phyloP scores from a whole-genome alignment of 2,888 invertebrate genomes.

The Sarcophaga caerulescens region DNA sequence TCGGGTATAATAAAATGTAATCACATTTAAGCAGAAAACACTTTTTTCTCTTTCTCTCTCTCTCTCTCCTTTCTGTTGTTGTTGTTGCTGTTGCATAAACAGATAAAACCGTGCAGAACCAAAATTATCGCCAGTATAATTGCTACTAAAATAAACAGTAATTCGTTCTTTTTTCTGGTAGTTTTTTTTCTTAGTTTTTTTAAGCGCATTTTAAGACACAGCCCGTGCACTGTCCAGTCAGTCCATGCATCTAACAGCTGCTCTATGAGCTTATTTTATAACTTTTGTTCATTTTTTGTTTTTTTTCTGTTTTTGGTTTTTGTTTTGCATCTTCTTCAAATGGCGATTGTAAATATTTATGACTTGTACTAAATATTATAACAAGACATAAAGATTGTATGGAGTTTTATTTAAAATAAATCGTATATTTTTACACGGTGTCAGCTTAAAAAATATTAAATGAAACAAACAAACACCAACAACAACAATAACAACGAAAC shows the following conservation, averaged over 20 bases:
- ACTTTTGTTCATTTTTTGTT: conserved; percentile 4
- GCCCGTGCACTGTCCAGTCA: too few species aligned
- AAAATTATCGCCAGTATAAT: not conserved
- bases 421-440: not conserved
- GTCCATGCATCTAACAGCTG: too few species aligned
- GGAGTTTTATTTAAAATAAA: not conserved
- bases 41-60: too few species aligned
- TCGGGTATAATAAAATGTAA: not conserved
- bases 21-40: not conserved
- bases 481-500: not conserved
- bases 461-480: too few species aligned
- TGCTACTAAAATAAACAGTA: not conserved
- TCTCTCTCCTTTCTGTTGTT: too few species aligned
- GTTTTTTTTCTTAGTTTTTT: too few species aligned
- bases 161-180: too few species aligned
- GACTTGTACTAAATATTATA: conserved; percentile 9
- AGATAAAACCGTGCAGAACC: not conserved
- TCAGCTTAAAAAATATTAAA: not conserved
- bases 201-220: too few species aligned
- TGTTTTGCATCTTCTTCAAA: not conserved
- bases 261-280: not conserved
- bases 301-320: not conserved
- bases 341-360: conserved; percentile 20
- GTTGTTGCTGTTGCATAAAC: not conserved
- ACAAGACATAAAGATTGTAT: conserved; percentile 5